phyloP scores from a whole-genome alignment of 2,113 vertebrate species.

The Tragulus kanchil region DNA sequence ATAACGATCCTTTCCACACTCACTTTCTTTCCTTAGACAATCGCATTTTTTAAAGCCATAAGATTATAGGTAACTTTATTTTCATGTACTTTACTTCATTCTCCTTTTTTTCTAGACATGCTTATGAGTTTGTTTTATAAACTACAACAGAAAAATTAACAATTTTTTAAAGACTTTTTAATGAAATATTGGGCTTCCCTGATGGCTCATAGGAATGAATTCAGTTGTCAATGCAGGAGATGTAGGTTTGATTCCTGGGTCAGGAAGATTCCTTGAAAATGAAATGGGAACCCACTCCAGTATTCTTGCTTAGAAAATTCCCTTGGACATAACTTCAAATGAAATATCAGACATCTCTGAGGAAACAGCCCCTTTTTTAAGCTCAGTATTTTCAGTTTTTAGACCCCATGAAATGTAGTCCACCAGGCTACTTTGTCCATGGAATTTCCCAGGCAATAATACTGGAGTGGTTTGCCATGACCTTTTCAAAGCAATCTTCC shows the following conservation, averaged over 20 bases:
- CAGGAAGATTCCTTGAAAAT: neutral
- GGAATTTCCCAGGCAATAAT: too few species aligned
- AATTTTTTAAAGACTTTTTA: neutral
- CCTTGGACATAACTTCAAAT: neutral
- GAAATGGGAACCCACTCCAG: neutral
- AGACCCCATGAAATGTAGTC: too few species aligned
- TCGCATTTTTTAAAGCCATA: neutral
- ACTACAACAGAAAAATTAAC: neutral
- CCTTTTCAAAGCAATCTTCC: too few species aligned
- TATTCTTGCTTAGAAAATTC: neutral
- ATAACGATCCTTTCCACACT: neutral
- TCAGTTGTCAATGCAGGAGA: neutral
- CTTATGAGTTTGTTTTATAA: neutral
- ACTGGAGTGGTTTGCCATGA: too few species aligned
- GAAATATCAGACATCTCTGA: neutral
- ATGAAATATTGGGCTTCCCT: neutral
- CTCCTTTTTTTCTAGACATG: neutral
- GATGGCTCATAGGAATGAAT: neutral
- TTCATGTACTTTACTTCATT: neutral
- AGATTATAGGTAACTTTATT: neutral
- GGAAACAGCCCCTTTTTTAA: too few species aligned
- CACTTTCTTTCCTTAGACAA: neutral
- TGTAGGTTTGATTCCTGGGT: neutral
- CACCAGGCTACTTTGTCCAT: too few species aligned
- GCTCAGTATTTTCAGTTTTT: too few species aligned